Evolutionary conservation across 2,888 invertebrate genomes (phyloP), one percentile per base, ranked within the genome.

Genomic region (Limnephilus auricula): DNA sequence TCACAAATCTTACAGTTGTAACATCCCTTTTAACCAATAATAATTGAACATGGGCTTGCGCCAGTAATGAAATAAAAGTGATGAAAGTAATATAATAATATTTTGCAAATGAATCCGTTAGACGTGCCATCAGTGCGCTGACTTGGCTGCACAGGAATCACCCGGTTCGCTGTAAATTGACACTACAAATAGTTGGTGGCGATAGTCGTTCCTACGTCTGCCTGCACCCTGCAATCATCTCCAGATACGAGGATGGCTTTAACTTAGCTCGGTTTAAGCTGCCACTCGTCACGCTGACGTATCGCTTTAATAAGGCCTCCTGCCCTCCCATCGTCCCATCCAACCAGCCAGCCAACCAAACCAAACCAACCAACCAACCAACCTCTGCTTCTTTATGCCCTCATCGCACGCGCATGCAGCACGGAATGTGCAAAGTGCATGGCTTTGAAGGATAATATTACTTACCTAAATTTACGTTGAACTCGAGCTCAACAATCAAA

Each of bases 261-360:
- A 30, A 80, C 31, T 13, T 15, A 18, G 83, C 12, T 84, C 37
- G 83, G 40, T 34, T 32, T 32, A 15, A 32, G 80, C 84, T 37
- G 86, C 37, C 37, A 32, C 78, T 79, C 78, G 88, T 88, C 88
- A 88, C 34, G 79, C 88, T 88, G 88, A 88, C 78, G 78, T 88
- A 65, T 88, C 88, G 88, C 31, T 88, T 78, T 88, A 88, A 88
- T 88, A 78, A 88, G 88, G 34, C 34, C 32, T 34, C 78, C 65
- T 65, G 5, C 15, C 45, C 45, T 45, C 45, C 45, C 45, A 45
- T 45, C 45, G 15, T 15, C 45, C 45, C 45, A 45, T 13, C 45
- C 45, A 45, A 45, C 45, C 45, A 45, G 15, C 45, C 45, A 40
- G 15, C 45, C 45, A 45, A 45, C 13, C 25, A 18, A 65, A 25